Percentiles rank a stretch among this genome's conserved stretches.
These are phyloP conservation scores for Lamellibrachia columna DNA, from an alignment of 2,888 invertebrate species.

Conservation along the genomic window DNA sequence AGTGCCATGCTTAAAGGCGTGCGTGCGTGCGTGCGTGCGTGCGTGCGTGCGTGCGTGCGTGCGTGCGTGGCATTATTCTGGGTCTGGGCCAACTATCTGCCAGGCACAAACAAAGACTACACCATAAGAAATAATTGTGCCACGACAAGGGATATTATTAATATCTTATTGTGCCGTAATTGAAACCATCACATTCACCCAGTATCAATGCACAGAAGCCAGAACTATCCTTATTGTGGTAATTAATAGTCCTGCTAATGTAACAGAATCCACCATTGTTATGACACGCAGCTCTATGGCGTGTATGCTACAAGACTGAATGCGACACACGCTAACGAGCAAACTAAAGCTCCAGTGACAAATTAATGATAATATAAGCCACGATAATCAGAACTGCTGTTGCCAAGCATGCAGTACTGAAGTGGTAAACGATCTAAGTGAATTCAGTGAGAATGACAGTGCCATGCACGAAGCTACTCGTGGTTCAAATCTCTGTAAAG, in stretches of 20 bases:
- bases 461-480: background rate
- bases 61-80: background rate
- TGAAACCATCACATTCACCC: background rate
- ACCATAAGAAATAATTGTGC: background rate
- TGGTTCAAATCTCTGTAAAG: background rate
- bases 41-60: no score
- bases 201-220: background rate
- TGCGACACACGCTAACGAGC: background rate
- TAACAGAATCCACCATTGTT: background rate
- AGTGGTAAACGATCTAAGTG: background rate
- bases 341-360: background rate
- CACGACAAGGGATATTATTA: background rate
- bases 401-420: background rate
- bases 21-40: no score
- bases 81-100: background rate
- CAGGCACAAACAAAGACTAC: background rate
- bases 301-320: background rate
- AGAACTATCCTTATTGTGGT: background rate
- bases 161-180: background rate
- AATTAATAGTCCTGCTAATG: slow-evolving; percentile 16
- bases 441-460: background rate
- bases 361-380: background rate
- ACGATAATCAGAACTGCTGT: background rate
- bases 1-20: no score
- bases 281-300: background rate